phyloP scores from a whole-genome alignment of 2,888 invertebrate species.

The Eurytoma adleriae region DNA sequence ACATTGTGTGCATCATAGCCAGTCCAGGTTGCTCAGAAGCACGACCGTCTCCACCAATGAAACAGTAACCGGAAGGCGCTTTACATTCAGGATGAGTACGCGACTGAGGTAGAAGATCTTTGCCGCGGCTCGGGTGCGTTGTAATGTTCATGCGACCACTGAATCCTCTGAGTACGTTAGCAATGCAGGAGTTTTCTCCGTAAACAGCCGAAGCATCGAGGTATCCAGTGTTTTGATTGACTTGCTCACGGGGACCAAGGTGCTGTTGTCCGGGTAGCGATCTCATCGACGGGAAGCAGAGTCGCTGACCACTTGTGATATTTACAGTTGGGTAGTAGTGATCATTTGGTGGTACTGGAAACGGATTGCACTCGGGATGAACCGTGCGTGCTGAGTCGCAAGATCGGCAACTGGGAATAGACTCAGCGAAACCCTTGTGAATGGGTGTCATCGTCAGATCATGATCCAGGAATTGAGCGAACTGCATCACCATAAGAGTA shows the following conservation, averaged over 20 bases:
- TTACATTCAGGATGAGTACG: conserved; percentile 91
- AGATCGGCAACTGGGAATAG: conserved; percentile 91
- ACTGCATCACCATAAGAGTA: conserved; percentile 96
- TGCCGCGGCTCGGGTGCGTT: conserved; percentile 82
- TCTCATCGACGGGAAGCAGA: conserved; percentile 96
- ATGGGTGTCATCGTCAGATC: conserved; percentile 96
- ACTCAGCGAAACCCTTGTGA: conserved; percentile 92
- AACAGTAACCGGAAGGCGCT: conserved; percentile 90
- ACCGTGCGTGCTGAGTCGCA: conserved; percentile 92
- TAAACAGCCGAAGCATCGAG: conserved; percentile 92
- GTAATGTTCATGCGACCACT: conserved; percentile 91
- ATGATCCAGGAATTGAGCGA: conserved; percentile 95
- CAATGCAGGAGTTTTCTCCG: conserved; percentile 91
- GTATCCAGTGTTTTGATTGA: conserved; percentile 95
- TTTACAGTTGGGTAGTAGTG: conserved; percentile 93
- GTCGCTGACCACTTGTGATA: conserved; percentile 87
- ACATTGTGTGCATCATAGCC: conserved; percentile 92
- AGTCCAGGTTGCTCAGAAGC: conserved; percentile 95
- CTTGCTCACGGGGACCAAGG: conserved; percentile 92
- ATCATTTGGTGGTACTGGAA: conserved; percentile 92
- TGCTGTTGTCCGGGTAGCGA: conserved; percentile 94
- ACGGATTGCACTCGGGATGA: conserved; percentile 95
- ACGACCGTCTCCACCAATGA: conserved; percentile 92
- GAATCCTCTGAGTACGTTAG: conserved; percentile 85
- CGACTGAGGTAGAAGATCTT: conserved; percentile 88